Evolutionary conservation across 92 coral and sea anemone genomes (phyloP).

Genomic region (Palythoa grandis): DNA sequence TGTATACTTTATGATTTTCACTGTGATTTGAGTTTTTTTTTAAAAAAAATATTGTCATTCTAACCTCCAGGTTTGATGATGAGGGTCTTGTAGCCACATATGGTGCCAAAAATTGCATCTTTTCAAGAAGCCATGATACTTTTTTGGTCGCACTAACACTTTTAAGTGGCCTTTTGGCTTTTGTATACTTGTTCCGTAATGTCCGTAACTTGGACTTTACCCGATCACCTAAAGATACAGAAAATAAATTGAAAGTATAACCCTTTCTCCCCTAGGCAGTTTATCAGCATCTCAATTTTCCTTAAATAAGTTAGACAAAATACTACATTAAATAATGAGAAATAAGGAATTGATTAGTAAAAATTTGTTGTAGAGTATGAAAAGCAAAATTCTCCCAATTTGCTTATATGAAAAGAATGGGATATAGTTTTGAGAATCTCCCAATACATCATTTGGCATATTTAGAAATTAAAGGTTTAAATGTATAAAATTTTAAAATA

Average conservation of each 20-base stretch:
- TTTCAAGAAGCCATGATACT: constrained; percentile 13
- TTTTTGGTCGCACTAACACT: constrained; percentile 16
- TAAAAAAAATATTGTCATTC: background rate
- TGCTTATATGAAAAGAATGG: too few species aligned
- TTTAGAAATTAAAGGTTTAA: too few species aligned
- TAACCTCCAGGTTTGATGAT: constrained; percentile 17
- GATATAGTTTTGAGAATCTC: too few species aligned
- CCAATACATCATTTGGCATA: too few species aligned
- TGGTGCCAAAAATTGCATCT: constrained; percentile 13
- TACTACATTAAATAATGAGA: too few species aligned
- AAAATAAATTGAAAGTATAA: background rate
- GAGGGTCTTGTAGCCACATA: constrained; percentile 7
- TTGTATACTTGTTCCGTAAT: background rate
- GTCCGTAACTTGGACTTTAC: background rate
- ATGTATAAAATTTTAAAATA: too few species aligned
- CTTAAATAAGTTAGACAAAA: too few species aligned
- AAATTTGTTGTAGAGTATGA: too few species aligned
- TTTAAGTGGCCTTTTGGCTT: constrained; percentile 7
- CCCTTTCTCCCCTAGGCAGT: background rate
- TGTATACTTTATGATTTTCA: background rate
- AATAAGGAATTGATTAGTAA: too few species aligned
- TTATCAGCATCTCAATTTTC: too few species aligned
- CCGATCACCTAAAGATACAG: constrained; percentile 1
- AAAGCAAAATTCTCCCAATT: too few species aligned
- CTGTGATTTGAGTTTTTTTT: background rate